Percentiles rank a stretch among this genome's conserved stretches.
Conservation (phyloP, 2,888 invertebrate genomes). For the Pseudococcus jackbeardsleyi region DNA sequence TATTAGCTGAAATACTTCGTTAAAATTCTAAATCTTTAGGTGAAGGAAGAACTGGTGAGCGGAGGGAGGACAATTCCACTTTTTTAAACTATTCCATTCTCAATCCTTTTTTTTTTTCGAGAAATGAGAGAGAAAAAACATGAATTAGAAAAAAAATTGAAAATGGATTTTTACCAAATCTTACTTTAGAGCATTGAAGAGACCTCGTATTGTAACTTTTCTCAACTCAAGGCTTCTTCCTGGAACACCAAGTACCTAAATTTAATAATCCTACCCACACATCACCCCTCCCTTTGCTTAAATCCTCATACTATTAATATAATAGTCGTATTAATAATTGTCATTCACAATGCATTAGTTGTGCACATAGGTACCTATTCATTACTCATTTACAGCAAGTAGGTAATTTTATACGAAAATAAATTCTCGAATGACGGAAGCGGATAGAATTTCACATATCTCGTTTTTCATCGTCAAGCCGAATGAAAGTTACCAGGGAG, state of each 20-base stretch:
- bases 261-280: neutral
- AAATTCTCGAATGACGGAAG: neutral
- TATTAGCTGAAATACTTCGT: neutral
- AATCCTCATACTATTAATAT: neutral
- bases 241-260: neutral
- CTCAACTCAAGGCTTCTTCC: neutral
- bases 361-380: neutral
- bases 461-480: neutral
- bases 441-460: neutral
- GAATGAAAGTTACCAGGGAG: neutral
- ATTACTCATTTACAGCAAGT: neutral
- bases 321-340: neutral
- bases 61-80: neutral
- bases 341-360: neutral
- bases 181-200: too few species aligned
- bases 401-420: constrained; percentile 10
- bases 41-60: neutral
- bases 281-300: neutral
- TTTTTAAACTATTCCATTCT: too few species aligned
- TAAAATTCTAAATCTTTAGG: neutral
- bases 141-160: too few species aligned
- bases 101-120: too few species aligned
- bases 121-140: too few species aligned
- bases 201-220: neutral
- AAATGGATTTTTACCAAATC: too few species aligned